These are phyloP conservation scores for Ispidina lecontei DNA, from an alignment of 2,797 vertebrate species.

Conservation along the genomic window DNA sequence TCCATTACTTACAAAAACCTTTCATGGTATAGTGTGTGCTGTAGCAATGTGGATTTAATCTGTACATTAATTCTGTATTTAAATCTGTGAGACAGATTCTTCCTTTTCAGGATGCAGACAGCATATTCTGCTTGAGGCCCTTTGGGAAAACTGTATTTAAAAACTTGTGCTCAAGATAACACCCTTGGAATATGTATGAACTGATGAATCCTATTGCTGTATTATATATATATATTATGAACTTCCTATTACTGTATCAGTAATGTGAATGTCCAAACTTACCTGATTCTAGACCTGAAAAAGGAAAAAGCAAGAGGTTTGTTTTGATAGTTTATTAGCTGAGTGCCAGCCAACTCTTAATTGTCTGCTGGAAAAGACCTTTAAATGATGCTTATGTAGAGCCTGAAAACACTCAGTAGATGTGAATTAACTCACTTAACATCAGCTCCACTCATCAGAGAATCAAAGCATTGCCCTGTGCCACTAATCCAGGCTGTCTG, in stretches of 20 bases:
- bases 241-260: background rate
- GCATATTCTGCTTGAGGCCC: background rate
- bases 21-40: background rate
- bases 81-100: slow-evolving; percentile 22
- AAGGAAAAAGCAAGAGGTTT: background rate
- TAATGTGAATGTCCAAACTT: background rate
- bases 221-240: no score
- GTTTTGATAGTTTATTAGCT: background rate
- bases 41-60: background rate
- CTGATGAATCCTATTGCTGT: background rate
- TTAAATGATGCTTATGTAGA: background rate
- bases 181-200: background rate
- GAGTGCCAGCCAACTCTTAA: background rate
- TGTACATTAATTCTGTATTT: background rate
- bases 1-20: background rate
- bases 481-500: slow-evolving; percentile 10
- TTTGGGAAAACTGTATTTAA: background rate
- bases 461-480: background rate
- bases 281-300: background rate
- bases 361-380: background rate
- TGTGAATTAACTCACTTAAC: slow-evolving; percentile 33
- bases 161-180: background rate
- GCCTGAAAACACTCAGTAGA: background rate
- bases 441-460: background rate
- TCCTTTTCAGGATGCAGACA: slow-evolving; percentile 37